phyloP scores from a whole-genome alignment of 2,113 vertebrate species.

The Abramis brama region DNA sequence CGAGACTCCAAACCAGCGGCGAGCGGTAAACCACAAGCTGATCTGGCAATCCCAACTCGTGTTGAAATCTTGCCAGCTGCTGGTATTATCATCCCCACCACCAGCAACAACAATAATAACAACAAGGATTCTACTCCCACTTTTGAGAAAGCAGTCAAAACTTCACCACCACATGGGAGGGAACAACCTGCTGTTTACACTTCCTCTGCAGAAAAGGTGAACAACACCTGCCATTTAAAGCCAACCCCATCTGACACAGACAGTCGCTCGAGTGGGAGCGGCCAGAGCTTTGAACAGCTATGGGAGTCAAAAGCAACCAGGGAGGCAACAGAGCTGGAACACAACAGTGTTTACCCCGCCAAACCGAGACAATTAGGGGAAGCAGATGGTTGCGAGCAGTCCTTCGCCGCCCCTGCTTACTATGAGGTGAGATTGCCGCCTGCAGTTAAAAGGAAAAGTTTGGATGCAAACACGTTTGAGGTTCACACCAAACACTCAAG shows the following conservation, averaged over 20 bases:
- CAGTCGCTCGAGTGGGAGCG: slow-evolving; percentile 42
- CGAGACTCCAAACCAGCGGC: background rate
- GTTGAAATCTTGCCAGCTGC: slow-evolving; percentile 61
- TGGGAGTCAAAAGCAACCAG: slow-evolving; percentile 7
- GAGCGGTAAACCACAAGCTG: background rate
- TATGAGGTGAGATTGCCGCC: slow-evolving; percentile 2
- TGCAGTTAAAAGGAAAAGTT: background rate
- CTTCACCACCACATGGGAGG: background rate
- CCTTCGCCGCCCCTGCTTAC: slow-evolving; percentile 2
- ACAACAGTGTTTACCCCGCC: slow-evolving; percentile 40
- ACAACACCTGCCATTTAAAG: slow-evolving; percentile 29
- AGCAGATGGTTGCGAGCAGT: slow-evolving; percentile 34
- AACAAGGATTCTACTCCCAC: slow-evolving; percentile 40
- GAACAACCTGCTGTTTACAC: background rate
- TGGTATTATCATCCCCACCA: slow-evolving; percentile 56
- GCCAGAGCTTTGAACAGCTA: slow-evolving; percentile 39
- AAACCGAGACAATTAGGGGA: slow-evolving; percentile 53
- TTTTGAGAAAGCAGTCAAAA: slow-evolving; percentile 27
- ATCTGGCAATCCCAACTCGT: background rate
- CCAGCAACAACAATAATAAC: slow-evolving; percentile 44
- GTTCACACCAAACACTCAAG: background rate
- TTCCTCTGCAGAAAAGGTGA: background rate
- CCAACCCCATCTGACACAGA: slow-evolving; percentile 12
- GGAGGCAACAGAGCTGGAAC: background rate
- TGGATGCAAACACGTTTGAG: background rate